A percentile compares a stretch with the other conserved stretches of the same genome.
Evolutionary conservation across 2,888 invertebrate species (phyloP).

Genomic region (Zaprionus obscuricornis): DNA sequence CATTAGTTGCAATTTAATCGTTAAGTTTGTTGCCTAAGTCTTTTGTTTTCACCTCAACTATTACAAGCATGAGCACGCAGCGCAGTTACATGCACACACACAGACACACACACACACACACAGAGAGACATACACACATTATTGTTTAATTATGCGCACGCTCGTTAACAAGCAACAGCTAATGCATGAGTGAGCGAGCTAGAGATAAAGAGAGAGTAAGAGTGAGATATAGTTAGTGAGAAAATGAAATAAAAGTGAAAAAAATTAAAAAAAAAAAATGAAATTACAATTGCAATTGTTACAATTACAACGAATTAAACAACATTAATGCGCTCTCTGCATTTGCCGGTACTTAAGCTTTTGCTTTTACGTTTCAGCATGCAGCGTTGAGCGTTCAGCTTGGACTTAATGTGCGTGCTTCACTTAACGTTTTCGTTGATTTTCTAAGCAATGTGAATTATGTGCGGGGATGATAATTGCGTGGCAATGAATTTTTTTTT

Average conservation of each 20-base stretch:
- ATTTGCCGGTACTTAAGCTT: constrained; percentile 39
- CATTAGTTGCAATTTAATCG: neutral
- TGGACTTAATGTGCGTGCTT: neutral
- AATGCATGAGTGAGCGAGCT: constrained; percentile 32
- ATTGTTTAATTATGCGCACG: constrained; percentile 65
- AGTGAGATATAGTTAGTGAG: no score
- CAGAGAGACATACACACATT: no score
- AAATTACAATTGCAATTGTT: constrained; percentile 64
- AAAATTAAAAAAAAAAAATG: constrained; percentile 36
- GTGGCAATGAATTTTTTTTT: constrained; percentile 71
- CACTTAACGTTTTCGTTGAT: constrained; percentile 51
- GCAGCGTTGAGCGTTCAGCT: constrained; percentile 12
- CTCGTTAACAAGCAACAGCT: constrained; percentile 53
- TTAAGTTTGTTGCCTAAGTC: constrained; percentile 59
- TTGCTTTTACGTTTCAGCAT: constrained; percentile 41
- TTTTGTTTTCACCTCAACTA: constrained; percentile 64
- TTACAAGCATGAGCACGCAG: constrained; percentile 18
- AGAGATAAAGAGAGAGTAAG: no score
- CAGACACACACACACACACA: neutral
- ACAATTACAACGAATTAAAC: constrained; percentile 65
- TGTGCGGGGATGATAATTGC: constrained; percentile 59
- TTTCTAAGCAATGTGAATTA: constrained; percentile 65
- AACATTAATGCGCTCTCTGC: constrained; percentile 69
- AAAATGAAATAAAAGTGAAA: constrained; percentile 28
- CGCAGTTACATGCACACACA: neutral